phyloP scores from a whole-genome alignment of 2,888 invertebrate species.

The Aphodius sticticus region DNA sequence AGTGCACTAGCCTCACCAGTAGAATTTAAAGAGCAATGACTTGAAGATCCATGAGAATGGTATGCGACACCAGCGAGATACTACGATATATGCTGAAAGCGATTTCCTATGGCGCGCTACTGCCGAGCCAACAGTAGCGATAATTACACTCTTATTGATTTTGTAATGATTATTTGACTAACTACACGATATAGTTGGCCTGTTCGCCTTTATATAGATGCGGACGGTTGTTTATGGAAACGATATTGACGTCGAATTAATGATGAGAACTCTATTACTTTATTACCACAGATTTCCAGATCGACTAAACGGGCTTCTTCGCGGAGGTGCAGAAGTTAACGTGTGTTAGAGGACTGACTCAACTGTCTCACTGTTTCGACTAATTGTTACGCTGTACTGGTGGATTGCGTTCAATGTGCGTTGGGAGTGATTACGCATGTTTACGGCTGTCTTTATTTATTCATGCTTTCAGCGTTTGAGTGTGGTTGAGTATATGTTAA shows the following conservation, averaged over 20 bases:
- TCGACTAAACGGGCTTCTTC: neutral
- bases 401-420: no score
- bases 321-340: neutral
- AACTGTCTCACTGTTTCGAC: neutral
- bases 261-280: constrained; percentile 27
- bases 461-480: neutral
- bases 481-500: neutral
- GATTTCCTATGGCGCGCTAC: constrained; percentile 23
- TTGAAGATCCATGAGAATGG: constrained; percentile 4
- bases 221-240: constrained; percentile 18
- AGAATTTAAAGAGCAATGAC: neutral
- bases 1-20: neutral
- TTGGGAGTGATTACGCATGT: neutral
- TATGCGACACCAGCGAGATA: neutral
- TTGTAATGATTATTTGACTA: constrained; percentile 24
- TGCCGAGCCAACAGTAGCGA: constrained; percentile 7
- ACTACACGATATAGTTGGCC: constrained; percentile 15
- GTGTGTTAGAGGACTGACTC: neutral
- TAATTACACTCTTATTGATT: constrained; percentile 22
- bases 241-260: constrained; percentile 19
- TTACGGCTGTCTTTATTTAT: neutral
- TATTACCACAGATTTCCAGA: constrained; percentile 18
- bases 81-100: constrained; percentile 14
- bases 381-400: neutral
- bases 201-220: constrained; percentile 10